Conservation (phyloP, 2,797 vertebrate species). For the Psittacula derbiana region DNA sequence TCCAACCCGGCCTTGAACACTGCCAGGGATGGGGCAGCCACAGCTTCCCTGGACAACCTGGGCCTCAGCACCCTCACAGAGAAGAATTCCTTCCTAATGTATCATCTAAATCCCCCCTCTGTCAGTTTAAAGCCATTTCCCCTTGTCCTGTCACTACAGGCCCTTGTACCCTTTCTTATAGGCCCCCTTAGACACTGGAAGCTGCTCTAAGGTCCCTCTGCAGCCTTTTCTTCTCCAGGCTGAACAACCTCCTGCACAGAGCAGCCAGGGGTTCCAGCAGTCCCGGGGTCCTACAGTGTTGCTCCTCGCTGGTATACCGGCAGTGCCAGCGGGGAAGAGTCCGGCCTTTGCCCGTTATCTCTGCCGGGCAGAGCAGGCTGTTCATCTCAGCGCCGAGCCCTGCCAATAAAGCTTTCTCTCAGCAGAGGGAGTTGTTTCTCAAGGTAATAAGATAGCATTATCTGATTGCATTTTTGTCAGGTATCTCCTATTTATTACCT, state of each 20-base stretch:
- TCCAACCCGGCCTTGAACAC: neutral
- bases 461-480: conserved; percentile 59
- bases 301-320: neutral
- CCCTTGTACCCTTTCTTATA: neutral
- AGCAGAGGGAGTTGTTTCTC: conserved; percentile 73
- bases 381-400: neutral
- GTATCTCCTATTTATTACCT: conserved; percentile 52
- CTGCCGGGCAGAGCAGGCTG: neutral
- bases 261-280: neutral
- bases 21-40: neutral
- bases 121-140: neutral
- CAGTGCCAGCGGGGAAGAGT: neutral
- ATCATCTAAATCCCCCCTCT: neutral
- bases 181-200: neutral
- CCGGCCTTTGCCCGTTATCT: neutral
- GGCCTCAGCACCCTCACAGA: neutral
- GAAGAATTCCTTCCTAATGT: neutral
- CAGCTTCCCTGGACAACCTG: neutral
- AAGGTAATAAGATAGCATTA: conserved; percentile 61
- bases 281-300: neutral
- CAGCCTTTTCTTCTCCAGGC: neutral
- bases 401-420: conserved; percentile 64
- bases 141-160: neutral
- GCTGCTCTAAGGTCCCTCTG: neutral
- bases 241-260: neutral